phyloP scores from a whole-genome alignment of 2,888 invertebrate genomes.

The Apamea anceps region DNA sequence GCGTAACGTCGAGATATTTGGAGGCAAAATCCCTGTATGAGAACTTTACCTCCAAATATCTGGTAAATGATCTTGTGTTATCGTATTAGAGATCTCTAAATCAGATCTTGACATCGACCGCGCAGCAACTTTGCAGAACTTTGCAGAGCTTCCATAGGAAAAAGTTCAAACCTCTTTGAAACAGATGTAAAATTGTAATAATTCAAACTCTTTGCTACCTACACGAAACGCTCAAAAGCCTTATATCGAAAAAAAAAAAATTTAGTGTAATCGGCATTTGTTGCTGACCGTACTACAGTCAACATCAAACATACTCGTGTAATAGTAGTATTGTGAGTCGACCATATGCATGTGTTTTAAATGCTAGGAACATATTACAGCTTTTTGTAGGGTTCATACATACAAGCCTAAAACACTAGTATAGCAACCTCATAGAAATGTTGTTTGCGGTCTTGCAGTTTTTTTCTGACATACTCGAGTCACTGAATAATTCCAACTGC shows the following conservation, averaged over 20 bases:
- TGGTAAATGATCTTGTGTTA: not conserved
- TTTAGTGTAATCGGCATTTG: not conserved
- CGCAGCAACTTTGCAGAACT: not conserved
- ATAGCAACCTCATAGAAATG: not conserved
- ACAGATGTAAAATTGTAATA: not conserved
- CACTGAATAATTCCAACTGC: not conserved
- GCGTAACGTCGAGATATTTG: not conserved
- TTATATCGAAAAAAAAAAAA: not conserved
- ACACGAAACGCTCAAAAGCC: not conserved
- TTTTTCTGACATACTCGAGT: not conserved
- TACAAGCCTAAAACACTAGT: slow-evolving; percentile 7
- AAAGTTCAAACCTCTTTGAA: not conserved
- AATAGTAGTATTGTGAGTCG: not conserved
- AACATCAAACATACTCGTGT: not conserved
- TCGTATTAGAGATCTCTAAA: not conserved
- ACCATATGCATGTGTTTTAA: not conserved
- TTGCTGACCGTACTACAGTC: not conserved
- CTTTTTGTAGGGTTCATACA: not conserved
- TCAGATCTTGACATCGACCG: not conserved
- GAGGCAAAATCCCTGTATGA: not conserved
- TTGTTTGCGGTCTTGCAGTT: not conserved
- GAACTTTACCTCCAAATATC: not conserved
- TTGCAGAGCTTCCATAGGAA: not conserved
- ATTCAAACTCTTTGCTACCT: not conserved
- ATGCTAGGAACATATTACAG: not conserved